Base-by-base conservation (phyloP, 2,797 vertebrate species). In the Chiloscyllium punctatum region DNA sequence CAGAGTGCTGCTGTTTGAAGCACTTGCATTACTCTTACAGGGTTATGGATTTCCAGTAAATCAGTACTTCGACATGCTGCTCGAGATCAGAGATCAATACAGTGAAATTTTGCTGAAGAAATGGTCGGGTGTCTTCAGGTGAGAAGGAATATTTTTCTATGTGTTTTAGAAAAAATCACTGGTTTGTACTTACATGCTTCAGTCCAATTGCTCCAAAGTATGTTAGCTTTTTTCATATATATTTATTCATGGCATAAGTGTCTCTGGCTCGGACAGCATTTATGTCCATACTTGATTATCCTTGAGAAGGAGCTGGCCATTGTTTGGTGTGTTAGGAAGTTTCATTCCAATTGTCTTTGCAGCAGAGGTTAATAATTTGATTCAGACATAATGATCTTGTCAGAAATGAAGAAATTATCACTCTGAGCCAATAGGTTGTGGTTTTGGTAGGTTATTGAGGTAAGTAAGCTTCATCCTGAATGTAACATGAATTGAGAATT, bases 61-160 rank as follows among this genome's bases (percentile, higher is more conserved):
- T 68, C 99, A 99, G 96, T 97, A 99, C 96, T 99, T 99, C n/a
- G 99, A 99, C 97, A 98, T 99, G 98, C 97, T 99, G 86, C 97
- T 99, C 97, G 99, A 99, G 97, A 98, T 99, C 97, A 98, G 98
- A 96, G 99, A 99, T 94, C 99, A 99, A 96, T 99, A 99, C 33
- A 98, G 99, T 27, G 99, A 99, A 96, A 99, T 99, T 96, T 97
- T 99, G 96, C 98, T 99, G 62, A 99, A 99, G 97, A 99, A 98
- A 25, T 99, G 99, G 99, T 98, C 98, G 11, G 95, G 98, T 74
- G 98, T 98, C 95, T 99, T 99, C 98, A 98, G 99, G 99, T 99
- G 69, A 97, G 96, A 27, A 94, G 42, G 53, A 90, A 15, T n/a
- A 57, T 30, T 16, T 15, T 33, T 62, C 51, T 57, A 13, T 5